Evolutionary conservation across 2,888 invertebrate species (phyloP).

Genomic region (Ariolimax columbianus): DNA sequence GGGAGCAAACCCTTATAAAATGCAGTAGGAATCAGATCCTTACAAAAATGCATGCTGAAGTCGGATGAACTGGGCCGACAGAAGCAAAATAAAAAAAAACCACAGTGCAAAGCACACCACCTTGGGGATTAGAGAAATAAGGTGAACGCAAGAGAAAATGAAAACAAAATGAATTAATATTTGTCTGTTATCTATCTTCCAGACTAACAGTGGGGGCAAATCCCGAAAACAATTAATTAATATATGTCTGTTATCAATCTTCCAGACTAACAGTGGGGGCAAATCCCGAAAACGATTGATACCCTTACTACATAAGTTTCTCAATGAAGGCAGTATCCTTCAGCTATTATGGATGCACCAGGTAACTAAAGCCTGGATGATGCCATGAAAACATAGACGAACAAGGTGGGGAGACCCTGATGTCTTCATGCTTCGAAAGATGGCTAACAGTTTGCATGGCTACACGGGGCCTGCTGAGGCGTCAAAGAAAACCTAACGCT

Average conservation of each 20-base stretch:
- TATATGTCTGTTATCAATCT: too few relatives aligned
- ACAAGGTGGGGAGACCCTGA: background rate
- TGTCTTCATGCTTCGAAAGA: background rate
- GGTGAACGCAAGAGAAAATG: too few relatives aligned
- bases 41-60: too few relatives aligned
- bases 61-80: too few relatives aligned
- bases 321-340: background rate
- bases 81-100: too few relatives aligned
- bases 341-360: background rate
- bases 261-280: background rate
- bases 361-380: background rate
- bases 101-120: too few relatives aligned
- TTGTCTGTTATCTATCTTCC: too few relatives aligned
- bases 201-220: background rate
- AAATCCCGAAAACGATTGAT: background rate
- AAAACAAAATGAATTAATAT: too few relatives aligned
- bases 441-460: background rate
- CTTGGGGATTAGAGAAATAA: too few relatives aligned
- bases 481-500: background rate
- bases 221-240: too few relatives aligned
- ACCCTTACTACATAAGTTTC: background rate
- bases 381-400: constrained; percentile 6
- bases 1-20: too few relatives aligned
- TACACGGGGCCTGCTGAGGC: background rate
- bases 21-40: too few relatives aligned